Conservation (phyloP, 2,797 vertebrate species). For the Anniella stebbinsi region DNA sequence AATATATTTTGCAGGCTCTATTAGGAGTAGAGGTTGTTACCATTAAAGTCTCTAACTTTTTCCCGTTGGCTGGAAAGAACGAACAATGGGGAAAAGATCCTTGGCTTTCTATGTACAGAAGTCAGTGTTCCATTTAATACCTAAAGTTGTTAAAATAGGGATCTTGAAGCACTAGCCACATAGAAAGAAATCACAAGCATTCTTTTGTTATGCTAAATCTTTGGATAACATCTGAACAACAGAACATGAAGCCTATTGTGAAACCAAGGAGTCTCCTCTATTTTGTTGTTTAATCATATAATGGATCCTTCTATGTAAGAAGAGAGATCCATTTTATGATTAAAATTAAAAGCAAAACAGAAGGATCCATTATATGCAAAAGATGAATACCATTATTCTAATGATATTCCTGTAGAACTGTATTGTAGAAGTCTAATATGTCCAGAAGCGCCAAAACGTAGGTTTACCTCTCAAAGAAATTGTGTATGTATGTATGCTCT, state of each 20-base stretch:
- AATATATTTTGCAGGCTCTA: conserved; percentile 96
- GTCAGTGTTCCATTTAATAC: conserved; percentile 46
- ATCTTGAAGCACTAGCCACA: conserved; percentile 40
- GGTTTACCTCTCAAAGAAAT: conserved; percentile 65
- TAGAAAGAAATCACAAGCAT: conserved; percentile 35
- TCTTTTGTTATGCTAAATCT: conserved; percentile 32
- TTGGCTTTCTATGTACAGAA: conserved; percentile 47
- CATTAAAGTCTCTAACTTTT: conserved; percentile 81
- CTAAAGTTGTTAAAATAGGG: conserved; percentile 41
- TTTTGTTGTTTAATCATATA: not conserved
- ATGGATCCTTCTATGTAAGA: not conserved
- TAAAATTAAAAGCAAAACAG: conserved; percentile 55
- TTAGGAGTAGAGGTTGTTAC: conserved; percentile 91
- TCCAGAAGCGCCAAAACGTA: conserved; percentile 48
- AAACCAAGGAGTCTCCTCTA: conserved; percentile 42
- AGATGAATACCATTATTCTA: conserved; percentile 57
- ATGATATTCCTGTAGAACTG: conserved; percentile 65
- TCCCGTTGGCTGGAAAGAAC: conserved; percentile 67
- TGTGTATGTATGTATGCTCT: conserved; percentile 29
- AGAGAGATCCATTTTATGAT: conserved; percentile 48
- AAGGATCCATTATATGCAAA: conserved; percentile 64
- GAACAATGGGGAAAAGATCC: conserved; percentile 13
- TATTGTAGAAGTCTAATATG: conserved; percentile 67
- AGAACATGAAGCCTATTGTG: conserved; percentile 48
- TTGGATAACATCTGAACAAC: conserved; percentile 61